phyloP scores from a whole-genome alignment of 2,888 invertebrate species.

The Trichogramma dendrolimi region DNA sequence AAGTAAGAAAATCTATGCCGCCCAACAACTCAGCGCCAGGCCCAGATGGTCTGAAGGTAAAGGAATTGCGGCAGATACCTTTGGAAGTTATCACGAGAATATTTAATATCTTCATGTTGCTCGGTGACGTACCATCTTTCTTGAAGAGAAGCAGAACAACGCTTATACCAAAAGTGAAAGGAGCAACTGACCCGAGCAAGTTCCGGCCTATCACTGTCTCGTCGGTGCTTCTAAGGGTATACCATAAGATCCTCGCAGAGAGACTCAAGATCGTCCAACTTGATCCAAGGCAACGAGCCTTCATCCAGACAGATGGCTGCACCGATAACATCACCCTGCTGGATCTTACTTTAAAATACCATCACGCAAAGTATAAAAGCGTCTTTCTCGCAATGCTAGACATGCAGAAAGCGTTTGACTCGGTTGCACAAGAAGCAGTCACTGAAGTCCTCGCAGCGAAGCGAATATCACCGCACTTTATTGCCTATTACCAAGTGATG shows the following conservation, averaged over 20 bases:
- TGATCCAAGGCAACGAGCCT: constrained; percentile 3
- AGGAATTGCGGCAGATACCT: neutral
- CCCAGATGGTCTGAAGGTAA: neutral
- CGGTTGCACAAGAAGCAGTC: constrained; percentile 21
- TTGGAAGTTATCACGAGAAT: neutral
- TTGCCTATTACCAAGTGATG: constrained; percentile 13
- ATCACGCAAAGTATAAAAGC: neutral
- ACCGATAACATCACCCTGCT: neutral
- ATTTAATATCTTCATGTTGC: constrained; percentile 1
- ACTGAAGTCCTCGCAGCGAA: neutral
- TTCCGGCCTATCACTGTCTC: constrained; percentile 6
- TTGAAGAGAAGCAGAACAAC: neutral
- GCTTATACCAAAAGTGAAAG: constrained; percentile 3
- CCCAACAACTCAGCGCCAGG: neutral
- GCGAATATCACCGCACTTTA: constrained; percentile 17
- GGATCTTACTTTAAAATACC: neutral
- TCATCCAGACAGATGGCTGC: constrained; percentile 2
- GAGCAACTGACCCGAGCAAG: neutral
- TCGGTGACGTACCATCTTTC: neutral
- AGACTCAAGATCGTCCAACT: neutral
- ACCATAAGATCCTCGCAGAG: neutral
- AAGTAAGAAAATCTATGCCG: neutral
- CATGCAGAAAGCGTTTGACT: constrained; percentile 27
- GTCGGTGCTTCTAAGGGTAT: neutral
- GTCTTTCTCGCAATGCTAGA: constrained; percentile 24